Percentiles rank a stretch among this genome's conserved stretches.
Evolutionary conservation across 1,140 invertebrate species (phyloP).

Genomic region (Drosophila takahashii): DNA sequence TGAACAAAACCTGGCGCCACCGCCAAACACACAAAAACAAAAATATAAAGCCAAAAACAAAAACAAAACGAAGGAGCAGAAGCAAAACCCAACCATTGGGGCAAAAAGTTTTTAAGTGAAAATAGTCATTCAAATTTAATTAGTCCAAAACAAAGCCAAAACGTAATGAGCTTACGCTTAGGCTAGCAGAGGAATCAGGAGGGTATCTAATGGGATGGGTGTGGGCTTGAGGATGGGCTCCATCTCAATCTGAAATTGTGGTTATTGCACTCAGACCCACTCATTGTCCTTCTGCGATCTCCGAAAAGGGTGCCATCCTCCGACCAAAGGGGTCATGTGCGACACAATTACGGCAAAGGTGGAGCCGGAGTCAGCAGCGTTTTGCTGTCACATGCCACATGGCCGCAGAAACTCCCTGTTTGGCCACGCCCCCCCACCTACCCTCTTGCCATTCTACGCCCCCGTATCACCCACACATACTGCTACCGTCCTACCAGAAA

Average conservation of each 20-base stretch:
- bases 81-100: conserved; percentile 38
- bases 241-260: conserved; percentile 76
- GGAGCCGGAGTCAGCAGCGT: conserved; percentile 67
- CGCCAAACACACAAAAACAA: conserved; percentile 16
- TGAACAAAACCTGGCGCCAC: conserved; percentile 59
- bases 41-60: conserved; percentile 11
- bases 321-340: conserved; percentile 67
- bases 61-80: conserved; percentile 15
- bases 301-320: conserved; percentile 49
- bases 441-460: conserved; percentile 7
- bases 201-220: neutral
- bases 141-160: conserved; percentile 82
- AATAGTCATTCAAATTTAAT: conserved; percentile 84
- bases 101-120: conserved; percentile 82
- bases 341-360: conserved; percentile 78
- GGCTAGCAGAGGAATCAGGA: conserved; percentile 12
- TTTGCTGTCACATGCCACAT: conserved; percentile 81
- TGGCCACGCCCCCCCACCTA: conserved; percentile 35
- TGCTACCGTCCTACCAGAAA: conserved; percentile 21
- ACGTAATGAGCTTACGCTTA: conserved; percentile 81
- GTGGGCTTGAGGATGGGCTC: conserved; percentile 31
- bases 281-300: conserved; percentile 22
- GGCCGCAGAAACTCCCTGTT: conserved; percentile 65
- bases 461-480: conserved; percentile 15
- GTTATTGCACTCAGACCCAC: conserved; percentile 65